Evolutionary conservation across 2,797 vertebrate species (phyloP).

Genomic region (Notolabrus celidotus): DNA sequence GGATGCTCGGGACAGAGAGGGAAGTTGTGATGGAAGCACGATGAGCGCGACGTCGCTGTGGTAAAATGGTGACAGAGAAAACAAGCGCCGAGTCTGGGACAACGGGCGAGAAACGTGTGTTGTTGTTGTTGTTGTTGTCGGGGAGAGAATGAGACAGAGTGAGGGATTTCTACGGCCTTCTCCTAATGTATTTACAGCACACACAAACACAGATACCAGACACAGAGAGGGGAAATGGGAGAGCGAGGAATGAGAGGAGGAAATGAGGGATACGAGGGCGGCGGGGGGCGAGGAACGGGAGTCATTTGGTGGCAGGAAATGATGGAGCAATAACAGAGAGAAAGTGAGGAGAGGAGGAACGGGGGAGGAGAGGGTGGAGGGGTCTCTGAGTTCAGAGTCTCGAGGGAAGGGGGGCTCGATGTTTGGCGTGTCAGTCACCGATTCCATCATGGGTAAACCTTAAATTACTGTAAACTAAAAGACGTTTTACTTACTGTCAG

Average conservation of each 20-base stretch:
- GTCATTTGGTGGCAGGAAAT: constrained; percentile 65
- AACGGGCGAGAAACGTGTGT: constrained; percentile 1
- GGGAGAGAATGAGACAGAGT: constrained; percentile 9
- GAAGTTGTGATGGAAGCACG: neutral
- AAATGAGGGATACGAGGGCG: constrained; percentile 59
- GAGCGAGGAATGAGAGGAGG: constrained; percentile 56
- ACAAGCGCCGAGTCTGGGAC: neutral
- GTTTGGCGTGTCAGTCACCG: too few relatives aligned
- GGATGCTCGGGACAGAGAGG: neutral
- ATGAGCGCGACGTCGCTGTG: neutral
- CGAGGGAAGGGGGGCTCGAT: too few relatives aligned
- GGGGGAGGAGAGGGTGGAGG: neutral
- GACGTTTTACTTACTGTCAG: neutral
- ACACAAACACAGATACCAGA: constrained; percentile 46
- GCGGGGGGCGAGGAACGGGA: constrained; percentile 7
- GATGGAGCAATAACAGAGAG: constrained; percentile 54
- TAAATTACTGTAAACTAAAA: too few relatives aligned
- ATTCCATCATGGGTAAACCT: too few relatives aligned
- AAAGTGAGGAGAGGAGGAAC: constrained; percentile 15
- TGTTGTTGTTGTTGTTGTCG: constrained; percentile 12
- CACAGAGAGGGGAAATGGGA: constrained; percentile 57
- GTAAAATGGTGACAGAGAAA: constrained; percentile 9
- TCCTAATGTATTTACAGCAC: constrained; percentile 54
- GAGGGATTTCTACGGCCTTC: constrained; percentile 31
- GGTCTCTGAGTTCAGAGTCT: constrained; percentile 4